These are phyloP conservation scores for Alectura lathami DNA, from an alignment of 2,113 vertebrate genomes.

Conservation along the genomic window DNA sequence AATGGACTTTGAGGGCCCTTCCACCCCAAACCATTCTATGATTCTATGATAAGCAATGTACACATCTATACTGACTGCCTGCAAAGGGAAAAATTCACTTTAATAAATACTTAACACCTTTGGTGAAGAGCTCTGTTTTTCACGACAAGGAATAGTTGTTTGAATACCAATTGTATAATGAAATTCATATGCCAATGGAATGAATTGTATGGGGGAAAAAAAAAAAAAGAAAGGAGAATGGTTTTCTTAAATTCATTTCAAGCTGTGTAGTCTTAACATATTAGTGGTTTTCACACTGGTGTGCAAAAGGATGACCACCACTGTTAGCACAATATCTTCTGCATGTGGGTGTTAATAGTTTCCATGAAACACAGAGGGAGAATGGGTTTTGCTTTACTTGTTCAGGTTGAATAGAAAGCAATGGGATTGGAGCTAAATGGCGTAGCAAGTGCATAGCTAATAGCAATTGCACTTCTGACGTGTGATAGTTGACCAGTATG, in stretches of 20 bases:
- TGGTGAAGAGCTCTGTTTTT: neutral
- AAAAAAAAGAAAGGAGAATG: too few species aligned
- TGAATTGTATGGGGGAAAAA: too few species aligned
- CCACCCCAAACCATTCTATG: too few species aligned
- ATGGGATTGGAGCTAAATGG: neutral
- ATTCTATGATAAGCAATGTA: neutral
- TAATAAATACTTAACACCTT: neutral
- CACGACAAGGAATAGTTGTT: neutral
- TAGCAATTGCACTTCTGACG: accelerated
- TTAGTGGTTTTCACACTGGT: neutral
- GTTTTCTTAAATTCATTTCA: neutral
- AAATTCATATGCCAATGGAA: neutral
- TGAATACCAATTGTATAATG: neutral
- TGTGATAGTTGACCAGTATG: neutral
- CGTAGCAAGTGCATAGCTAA: neutral
- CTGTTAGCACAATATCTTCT: neutral
- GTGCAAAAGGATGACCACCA: neutral
- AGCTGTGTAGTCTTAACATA: neutral
- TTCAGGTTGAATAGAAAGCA: neutral
- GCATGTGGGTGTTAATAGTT: accelerated
- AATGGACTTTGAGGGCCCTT: too few species aligned
- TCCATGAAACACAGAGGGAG: neutral
- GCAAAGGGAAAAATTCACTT: neutral
- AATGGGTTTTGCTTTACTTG: neutral
- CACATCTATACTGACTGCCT: neutral